Evolutionary conservation across 1,140 invertebrate genomes (phyloP).

Genomic region (Thrips palmi): DNA sequence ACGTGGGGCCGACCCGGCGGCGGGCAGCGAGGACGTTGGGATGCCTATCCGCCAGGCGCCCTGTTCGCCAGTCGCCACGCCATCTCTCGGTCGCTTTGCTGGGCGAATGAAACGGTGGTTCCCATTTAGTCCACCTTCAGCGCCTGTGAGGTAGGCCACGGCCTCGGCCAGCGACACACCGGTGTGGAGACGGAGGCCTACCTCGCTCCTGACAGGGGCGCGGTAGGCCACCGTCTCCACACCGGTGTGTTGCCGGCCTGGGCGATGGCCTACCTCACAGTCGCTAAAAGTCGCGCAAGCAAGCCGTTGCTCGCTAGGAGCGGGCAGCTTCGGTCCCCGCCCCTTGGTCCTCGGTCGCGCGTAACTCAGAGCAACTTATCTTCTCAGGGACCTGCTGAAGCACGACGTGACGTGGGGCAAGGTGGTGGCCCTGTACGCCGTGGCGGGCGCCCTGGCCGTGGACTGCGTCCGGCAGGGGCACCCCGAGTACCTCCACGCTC

Average conservation of each 20-base stretch:
- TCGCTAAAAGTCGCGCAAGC: background rate
- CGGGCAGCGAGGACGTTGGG: too few relatives aligned
- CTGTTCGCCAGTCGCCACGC: too few relatives aligned
- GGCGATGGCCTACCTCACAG: too few relatives aligned
- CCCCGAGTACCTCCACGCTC: constrained; percentile 37
- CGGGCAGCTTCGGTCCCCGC: background rate
- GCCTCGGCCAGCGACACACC: too few relatives aligned
- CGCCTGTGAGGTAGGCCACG: too few relatives aligned
- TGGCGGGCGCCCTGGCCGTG: constrained; percentile 46
- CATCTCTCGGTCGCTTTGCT: constrained; percentile 15
- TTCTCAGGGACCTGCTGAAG: constrained; percentile 14
- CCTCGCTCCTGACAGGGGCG: too few relatives aligned
- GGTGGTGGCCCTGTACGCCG: constrained; percentile 43
- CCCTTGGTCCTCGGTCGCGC: background rate
- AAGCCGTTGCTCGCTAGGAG: background rate
- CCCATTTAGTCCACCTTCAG: background rate
- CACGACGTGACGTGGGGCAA: constrained; percentile 45
- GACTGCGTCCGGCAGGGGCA: constrained; percentile 47
- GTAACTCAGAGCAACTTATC: background rate
- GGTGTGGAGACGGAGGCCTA: too few relatives aligned
- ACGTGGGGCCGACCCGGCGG: too few relatives aligned
- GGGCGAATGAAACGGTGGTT: background rate
- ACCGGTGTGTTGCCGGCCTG: too few relatives aligned
- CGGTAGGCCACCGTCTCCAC: too few relatives aligned
- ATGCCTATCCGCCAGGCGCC: too few relatives aligned